Conservation (phyloP, 2,797 vertebrate species). For the Carduelis carduelis region DNA sequence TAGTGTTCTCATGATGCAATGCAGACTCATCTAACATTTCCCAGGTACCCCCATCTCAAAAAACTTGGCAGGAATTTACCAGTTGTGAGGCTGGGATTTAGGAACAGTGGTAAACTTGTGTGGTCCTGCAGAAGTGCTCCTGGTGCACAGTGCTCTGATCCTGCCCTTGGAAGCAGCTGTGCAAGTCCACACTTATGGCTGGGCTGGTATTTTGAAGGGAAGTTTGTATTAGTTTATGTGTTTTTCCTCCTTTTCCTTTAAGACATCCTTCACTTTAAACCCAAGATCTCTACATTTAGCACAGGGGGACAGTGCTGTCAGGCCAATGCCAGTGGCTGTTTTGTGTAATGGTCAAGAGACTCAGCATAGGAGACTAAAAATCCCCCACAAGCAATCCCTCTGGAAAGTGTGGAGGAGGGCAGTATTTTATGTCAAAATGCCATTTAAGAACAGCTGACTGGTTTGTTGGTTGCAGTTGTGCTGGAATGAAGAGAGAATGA, state of each 20-base stretch:
- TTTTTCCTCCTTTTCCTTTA: background rate
- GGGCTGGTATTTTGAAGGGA: conserved; percentile 9
- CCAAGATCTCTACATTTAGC: conserved; percentile 14
- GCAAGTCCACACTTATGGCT: conserved; percentile 48
- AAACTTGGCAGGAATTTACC: conserved; percentile 28
- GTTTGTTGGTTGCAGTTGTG: background rate
- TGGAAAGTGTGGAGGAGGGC: background rate
- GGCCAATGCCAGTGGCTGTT: background rate
- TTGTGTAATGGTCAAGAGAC: conserved; percentile 15
- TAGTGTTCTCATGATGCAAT: conserved; percentile 39
- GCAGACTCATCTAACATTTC: conserved; percentile 38
- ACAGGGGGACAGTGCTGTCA: conserved; percentile 35
- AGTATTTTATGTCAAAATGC: background rate
- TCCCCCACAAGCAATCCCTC: background rate
- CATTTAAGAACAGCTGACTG: background rate
- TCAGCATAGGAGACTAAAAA: background rate
- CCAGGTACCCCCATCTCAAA: conserved; percentile 53
- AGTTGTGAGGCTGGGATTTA: background rate
- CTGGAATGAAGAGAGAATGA: background rate
- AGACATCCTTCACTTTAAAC: conserved; percentile 44
- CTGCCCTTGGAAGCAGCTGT: conserved; percentile 52
- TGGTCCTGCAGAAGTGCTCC: conserved; percentile 71
- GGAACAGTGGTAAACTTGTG: conserved; percentile 68
- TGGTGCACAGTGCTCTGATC: background rate
- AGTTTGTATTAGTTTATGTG: background rate